Conservation (phyloP, 1,140 invertebrate genomes). For the Solenopsis fugax region DNA sequence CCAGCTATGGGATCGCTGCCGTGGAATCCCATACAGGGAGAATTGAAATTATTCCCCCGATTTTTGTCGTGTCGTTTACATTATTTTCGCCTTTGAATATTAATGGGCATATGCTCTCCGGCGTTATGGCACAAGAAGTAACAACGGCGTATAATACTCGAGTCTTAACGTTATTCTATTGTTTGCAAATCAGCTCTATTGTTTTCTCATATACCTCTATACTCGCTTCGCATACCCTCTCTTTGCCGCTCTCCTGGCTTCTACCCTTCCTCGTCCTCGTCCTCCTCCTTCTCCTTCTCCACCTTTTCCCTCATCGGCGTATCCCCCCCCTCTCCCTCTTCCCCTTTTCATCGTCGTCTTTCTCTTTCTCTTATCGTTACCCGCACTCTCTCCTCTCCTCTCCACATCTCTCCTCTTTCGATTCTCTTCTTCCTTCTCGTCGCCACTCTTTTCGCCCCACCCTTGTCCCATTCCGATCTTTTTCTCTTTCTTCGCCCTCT, state of each 20-base stretch:
- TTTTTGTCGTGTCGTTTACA: constrained; percentile 87
- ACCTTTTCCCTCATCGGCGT: constrained; percentile 1
- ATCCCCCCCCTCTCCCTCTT: constrained; percentile 40
- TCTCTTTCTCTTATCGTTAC: constrained; percentile 16
- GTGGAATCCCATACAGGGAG: constrained; percentile 83
- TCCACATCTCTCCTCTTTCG: constrained; percentile 60
- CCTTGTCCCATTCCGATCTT: constrained; percentile 47
- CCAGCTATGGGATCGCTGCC: constrained; percentile 65
- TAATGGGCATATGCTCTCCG: constrained; percentile 87
- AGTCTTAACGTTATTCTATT: constrained; percentile 87
- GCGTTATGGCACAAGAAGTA: constrained; percentile 86
- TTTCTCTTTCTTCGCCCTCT: constrained; percentile 58
- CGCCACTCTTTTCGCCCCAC: constrained; percentile 31
- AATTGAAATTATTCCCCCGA: constrained; percentile 87
- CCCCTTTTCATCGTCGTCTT: constrained; percentile 36
- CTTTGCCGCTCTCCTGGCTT: constrained; percentile 54
- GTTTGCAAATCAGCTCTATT: constrained; percentile 88
- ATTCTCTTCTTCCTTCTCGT: constrained; percentile 61
- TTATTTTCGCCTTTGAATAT: constrained; percentile 88
- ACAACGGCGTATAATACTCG: constrained; percentile 86
- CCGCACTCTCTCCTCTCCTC: constrained; percentile 51
- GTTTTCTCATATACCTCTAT: constrained; percentile 86
- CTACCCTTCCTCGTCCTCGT: constrained; percentile 21
- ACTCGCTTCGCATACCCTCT: constrained; percentile 66
- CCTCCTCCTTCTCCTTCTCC: constrained; percentile 28